These are phyloP conservation scores for Amphipoea lucens DNA, from an alignment of 2,888 invertebrate genomes.

Conservation along the genomic window DNA sequence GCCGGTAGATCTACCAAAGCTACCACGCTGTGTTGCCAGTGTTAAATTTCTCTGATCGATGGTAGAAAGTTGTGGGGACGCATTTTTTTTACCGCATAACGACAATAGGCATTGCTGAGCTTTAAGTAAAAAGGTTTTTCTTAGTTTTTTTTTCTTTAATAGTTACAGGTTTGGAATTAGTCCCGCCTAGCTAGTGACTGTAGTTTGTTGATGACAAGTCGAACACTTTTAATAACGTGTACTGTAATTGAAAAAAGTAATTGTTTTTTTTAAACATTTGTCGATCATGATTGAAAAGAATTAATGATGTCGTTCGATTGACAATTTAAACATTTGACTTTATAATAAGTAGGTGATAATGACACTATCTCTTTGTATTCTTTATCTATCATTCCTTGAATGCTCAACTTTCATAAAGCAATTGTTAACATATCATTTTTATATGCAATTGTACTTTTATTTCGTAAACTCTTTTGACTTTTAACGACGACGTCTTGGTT, in stretches of 20 bases:
- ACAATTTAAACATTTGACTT: slow-evolving; percentile 34
- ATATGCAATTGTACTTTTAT: slow-evolving; percentile 30
- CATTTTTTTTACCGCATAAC: slow-evolving; percentile 64
- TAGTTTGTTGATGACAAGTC: slow-evolving; percentile 31
- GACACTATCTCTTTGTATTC: slow-evolving; percentile 40
- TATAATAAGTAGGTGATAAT: slow-evolving; percentile 31
- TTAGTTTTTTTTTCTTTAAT: slow-evolving; percentile 22
- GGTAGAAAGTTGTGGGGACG: slow-evolving; percentile 66
- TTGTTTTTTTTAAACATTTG: slow-evolving; percentile 36
- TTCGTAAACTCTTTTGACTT: slow-evolving; percentile 1
- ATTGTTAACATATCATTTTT: slow-evolving; percentile 59
- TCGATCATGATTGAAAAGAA: background rate
- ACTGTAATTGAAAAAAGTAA: slow-evolving; percentile 41
- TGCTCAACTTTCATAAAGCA: slow-evolving; percentile 74
- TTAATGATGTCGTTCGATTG: slow-evolving; percentile 15
- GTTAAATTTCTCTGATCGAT: slow-evolving; percentile 77
- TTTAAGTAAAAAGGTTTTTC: slow-evolving; percentile 64
- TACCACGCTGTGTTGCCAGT: slow-evolving; percentile 80
- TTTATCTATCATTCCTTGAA: slow-evolving; percentile 67
- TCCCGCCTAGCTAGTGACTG: slow-evolving; percentile 44
- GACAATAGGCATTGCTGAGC: slow-evolving; percentile 74
- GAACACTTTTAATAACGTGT: slow-evolving; percentile 12
- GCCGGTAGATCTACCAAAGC: slow-evolving; percentile 79
- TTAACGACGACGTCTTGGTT: background rate
- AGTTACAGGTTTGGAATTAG: slow-evolving; percentile 41